Percentiles rank a stretch among this genome's conserved stretches.
Evolutionary conservation across 2,113 vertebrate genomes (phyloP).

Genomic region (Gambusia holbrooki): DNA sequence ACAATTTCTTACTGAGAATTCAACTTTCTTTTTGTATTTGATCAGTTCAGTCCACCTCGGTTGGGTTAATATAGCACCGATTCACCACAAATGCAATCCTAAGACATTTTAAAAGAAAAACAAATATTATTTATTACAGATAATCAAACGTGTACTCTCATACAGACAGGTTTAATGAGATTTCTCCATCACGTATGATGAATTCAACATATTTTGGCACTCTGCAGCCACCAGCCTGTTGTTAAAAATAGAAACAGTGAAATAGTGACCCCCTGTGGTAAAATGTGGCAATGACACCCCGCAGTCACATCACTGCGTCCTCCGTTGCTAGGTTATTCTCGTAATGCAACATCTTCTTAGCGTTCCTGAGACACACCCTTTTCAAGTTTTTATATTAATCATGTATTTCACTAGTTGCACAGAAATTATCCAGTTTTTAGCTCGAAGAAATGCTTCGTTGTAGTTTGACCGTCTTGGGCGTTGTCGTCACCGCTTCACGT

Average conservation of each 20-base stretch:
- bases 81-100: too few species aligned
- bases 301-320: slow-evolving; percentile 62
- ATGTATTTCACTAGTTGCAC: rapidly evolving
- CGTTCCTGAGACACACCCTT: neutral
- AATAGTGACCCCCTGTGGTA: slow-evolving; percentile 37
- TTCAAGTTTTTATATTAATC: too few species aligned
- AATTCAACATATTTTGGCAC: neutral
- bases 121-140: too few species aligned
- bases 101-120: too few species aligned
- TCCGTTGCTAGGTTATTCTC: slow-evolving; percentile 73
- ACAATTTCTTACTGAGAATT: neutral
- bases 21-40: too few species aligned
- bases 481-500: slow-evolving; percentile 49
- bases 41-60: too few species aligned
- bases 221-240: neutral
- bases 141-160: neutral
- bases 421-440: neutral
- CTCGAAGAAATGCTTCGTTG: slow-evolving; percentile 48
- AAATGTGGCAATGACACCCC: neutral
- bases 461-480: slow-evolving; percentile 18
- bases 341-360: slow-evolving; percentile 8
- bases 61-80: too few species aligned
- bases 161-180: neutral
- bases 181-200: neutral
- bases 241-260: neutral